These are phyloP conservation scores for Chionomys nivalis DNA, from an alignment of 2,113 vertebrate species.

Conservation along the genomic window DNA sequence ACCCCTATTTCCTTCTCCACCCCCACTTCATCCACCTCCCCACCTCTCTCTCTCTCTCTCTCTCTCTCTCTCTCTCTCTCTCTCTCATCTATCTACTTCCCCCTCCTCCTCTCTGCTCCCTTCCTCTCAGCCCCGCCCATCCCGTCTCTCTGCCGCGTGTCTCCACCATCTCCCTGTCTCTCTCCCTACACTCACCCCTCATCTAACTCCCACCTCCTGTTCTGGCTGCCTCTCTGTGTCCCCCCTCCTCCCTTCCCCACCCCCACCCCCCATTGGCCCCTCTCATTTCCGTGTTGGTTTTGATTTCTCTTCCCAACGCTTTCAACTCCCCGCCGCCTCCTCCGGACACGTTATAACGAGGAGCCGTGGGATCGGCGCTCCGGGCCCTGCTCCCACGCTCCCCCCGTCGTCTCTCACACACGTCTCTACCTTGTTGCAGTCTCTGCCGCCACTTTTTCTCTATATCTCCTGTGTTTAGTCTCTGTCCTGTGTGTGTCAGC, in stretches of 20 bases:
- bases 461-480: slow-evolving; percentile 78
- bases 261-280: slow-evolving; percentile 82
- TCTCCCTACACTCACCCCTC: background rate
- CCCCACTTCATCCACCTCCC: background rate
- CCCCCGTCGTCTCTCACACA: slow-evolving; percentile 29
- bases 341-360: slow-evolving; percentile 99
- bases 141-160: background rate
- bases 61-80: too few species aligned
- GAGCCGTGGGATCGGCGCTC: slow-evolving; percentile 93
- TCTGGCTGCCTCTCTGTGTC: slow-evolving; percentile 80
- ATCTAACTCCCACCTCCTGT: slow-evolving; percentile 69
- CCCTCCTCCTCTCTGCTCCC: background rate
- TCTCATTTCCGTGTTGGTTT: slow-evolving; percentile 83
- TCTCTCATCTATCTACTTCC: background rate
- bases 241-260: slow-evolving; percentile 10
- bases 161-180: background rate
- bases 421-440: slow-evolving; percentile 48
- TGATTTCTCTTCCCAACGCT: slow-evolving; percentile 89
- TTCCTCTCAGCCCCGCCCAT: background rate
- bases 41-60: too few species aligned
- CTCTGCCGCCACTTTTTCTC: slow-evolving; percentile 90
- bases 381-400: slow-evolving; percentile 74
- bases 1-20: background rate
- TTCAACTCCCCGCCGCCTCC: slow-evolving; percentile 96
- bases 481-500: slow-evolving; percentile 85